Conservation (phyloP, 2,888 invertebrate species). For the Chouioia cunea region DNA sequence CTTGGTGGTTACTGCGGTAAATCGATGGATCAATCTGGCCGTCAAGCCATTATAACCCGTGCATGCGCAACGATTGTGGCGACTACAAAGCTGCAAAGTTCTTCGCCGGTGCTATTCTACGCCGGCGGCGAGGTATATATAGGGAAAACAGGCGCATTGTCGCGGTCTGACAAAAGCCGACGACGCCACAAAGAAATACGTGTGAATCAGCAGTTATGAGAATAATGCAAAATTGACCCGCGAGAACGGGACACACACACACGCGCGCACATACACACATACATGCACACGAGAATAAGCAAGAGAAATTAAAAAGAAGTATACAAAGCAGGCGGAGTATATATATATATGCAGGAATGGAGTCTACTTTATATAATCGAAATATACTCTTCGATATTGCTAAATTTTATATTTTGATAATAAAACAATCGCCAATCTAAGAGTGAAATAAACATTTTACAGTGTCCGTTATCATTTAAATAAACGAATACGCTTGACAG, state of each 20-base stretch:
- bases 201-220: slow-evolving; percentile 68
- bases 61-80: not conserved
- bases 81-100: no score
- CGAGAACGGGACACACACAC: slow-evolving; percentile 10
- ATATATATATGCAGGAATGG: no score
- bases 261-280: not conserved
- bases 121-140: not conserved
- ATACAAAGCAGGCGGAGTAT: not conserved
- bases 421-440: no score
- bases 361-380: not conserved
- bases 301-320: not conserved
- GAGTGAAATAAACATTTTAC: no score
- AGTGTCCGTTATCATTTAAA: no score
- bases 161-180: slow-evolving; percentile 59
- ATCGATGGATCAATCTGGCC: slow-evolving; percentile 28
- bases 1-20: not conserved
- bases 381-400: not conserved
- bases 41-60: not conserved
- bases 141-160: slow-evolving; percentile 57
- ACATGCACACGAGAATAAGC: no score
- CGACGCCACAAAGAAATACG: slow-evolving; percentile 61
- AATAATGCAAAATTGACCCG: slow-evolving; percentile 64
- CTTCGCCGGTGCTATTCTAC: not conserved
- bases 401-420: no score
- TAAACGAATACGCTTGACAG: no score